phyloP scores from a whole-genome alignment of 35 echinoderm and acorn worm species.

The Diadema setosum region DNA sequence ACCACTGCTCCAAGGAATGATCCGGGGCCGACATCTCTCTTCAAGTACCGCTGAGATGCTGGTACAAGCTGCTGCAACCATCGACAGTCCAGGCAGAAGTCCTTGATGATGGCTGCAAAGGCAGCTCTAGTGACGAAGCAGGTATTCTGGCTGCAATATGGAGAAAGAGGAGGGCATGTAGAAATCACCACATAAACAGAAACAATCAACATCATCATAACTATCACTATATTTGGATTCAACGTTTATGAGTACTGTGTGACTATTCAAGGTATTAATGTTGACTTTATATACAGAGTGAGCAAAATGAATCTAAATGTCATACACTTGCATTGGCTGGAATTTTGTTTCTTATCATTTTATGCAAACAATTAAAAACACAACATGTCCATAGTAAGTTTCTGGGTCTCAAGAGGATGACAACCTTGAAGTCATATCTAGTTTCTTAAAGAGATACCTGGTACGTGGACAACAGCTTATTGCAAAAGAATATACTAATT shows the following conservation, averaged over 20 bases:
- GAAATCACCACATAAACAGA: neutral
- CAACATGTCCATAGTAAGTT: no score
- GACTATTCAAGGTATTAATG: neutral
- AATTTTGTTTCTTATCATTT: no score
- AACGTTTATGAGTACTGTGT: neutral
- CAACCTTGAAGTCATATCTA: no score
- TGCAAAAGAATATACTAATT: no score
- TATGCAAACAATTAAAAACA: no score
- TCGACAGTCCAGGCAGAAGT: neutral
- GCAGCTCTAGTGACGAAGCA: constrained; percentile 32
- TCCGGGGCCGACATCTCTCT: neutral
- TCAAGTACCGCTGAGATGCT: neutral
- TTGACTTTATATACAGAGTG: neutral
- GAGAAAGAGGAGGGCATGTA: neutral
- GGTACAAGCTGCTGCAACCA: neutral
- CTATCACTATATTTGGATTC: neutral
- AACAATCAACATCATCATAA: neutral
- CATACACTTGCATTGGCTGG: neutral
- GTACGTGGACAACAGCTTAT: no score
- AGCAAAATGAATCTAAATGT: neutral
- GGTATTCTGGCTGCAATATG: constrained; percentile 4
- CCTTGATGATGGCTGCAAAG: neutral
- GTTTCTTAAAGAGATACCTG: no score
- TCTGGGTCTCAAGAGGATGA: no score
- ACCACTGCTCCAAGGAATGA: neutral